Evolutionary conservation across 1,140 invertebrate genomes (phyloP), one percentile per base, ranked within the genome.

Genomic region (Eumeta japonica): DNA sequence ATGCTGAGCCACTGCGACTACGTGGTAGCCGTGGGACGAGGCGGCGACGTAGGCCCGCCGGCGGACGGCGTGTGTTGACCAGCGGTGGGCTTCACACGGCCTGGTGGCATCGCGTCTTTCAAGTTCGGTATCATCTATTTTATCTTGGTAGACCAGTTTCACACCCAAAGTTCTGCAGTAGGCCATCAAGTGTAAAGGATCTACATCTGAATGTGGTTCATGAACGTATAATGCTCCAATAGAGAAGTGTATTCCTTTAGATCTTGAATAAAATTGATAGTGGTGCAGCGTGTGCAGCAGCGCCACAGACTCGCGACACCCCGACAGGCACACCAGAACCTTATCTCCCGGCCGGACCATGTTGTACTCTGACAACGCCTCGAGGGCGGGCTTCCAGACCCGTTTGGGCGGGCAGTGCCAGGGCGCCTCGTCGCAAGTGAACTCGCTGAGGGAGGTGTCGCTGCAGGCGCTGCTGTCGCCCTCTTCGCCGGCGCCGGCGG

Each of bases 261-360:
- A 82, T 31, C 80, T 73, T 1, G 81, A 80, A 54, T 91, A 87
- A 64, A 84, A 88, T 66, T 89, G 86, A 60, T 90, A 92, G 55
- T 94, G 90, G 36, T 86, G 83, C 39, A 95, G 73, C 1, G 87
- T 86, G 59, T 95, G 92, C 1, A 95, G 71, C 0, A 95, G 66
- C 1, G 85, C 84, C 1, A 94, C 64, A 0, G 91, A 94, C 55
- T 90, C 87, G 40, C 86, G 87, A 0, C 88, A 87, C 0, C 85
- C 89, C 0, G 88, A 87, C n/a, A 94, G 70, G 64, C 92, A 94
- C 1, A 94, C 81, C 46, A 95, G 67, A 9, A 94, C 81, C 35
- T 83, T 80, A 54, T 96, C 92, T 2, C 86, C 88, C 55, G 90
- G 80, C 41, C 82, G 77, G 11, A 96, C 84, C 92, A 95, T 95